These are phyloP conservation scores for Pluvialis apricaria DNA, from an alignment of 2,113 vertebrate genomes.

Conservation along the genomic window DNA sequence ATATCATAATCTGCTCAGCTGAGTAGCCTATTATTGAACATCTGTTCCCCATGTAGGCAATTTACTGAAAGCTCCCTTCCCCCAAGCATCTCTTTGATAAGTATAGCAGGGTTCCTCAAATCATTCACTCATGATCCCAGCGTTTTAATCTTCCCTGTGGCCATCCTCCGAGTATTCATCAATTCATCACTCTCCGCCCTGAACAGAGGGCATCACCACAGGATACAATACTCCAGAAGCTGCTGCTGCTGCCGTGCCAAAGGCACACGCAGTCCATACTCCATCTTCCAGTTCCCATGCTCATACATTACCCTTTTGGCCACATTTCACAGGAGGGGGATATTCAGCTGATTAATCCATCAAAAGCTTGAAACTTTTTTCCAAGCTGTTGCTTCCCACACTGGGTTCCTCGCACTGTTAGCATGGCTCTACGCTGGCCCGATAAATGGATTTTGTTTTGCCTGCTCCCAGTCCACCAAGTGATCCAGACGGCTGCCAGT, in stretches of 20 bases:
- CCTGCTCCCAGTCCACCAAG: slow-evolving; percentile 1
- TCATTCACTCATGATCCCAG: neutral
- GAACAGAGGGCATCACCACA: slow-evolving; percentile 45
- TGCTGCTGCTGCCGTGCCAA: neutral
- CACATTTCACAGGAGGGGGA: slow-evolving; percentile 2
- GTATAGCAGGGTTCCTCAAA: slow-evolving; percentile 22
- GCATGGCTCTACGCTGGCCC: neutral
- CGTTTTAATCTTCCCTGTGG: neutral
- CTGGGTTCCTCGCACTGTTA: neutral
- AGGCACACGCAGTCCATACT: neutral
- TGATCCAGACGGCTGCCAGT: neutral
- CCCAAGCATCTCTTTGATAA: slow-evolving; percentile 11
- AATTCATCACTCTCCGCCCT: neutral
- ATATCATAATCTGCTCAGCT: slow-evolving; percentile 40
- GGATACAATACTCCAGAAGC: slow-evolving; percentile 10
- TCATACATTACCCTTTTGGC: slow-evolving; percentile 33
- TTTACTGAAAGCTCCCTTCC: slow-evolving; percentile 19
- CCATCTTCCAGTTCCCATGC: slow-evolving; percentile 27
- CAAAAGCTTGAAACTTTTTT: slow-evolving; percentile 32
- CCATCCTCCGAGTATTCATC: neutral
- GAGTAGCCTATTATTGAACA: slow-evolving; percentile 37
- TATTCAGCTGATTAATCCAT: slow-evolving; percentile 41
- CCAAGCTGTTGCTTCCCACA: slow-evolving; percentile 37
- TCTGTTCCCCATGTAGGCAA: slow-evolving; percentile 44
- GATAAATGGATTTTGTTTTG: neutral